Base-by-base conservation (phyloP, 1,140 invertebrate genomes). In the Dolichoris vasculosae region DNA sequence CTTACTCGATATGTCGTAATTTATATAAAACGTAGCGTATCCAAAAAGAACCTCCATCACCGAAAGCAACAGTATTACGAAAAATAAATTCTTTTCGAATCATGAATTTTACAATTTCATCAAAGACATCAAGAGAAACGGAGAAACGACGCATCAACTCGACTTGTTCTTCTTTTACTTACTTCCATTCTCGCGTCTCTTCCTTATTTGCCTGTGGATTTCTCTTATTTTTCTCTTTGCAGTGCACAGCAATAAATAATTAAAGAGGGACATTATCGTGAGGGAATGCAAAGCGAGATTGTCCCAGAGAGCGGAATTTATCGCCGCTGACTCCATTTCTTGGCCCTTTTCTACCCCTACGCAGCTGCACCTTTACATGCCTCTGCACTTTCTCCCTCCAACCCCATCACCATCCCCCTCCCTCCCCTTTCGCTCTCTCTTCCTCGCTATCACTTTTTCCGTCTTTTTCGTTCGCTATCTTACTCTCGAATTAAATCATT, bases 211-310 rank as follows among this genome's bases (percentile, higher is more conserved):
- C 48, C n/a, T n/a, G n/a, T n/a, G n/a, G n/a, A n/a, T 51, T 2
- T 51, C 20, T 75, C 40, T 8, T n/a, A n/a, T n/a, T n/a, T n/a
- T 30, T 48, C 73, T 48, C 0, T 46, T 75, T 13, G 9, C 73
- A 30, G 26, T 20, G 20, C 20, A 32, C 73, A n/a, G 81, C 51
- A 81, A 88, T 91, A 91, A 90, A 91, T 91, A 90, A 90, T 90
- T 90, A 89, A 87, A 80, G 82, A 87, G 75, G 51, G 86, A 88
- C 87, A 90, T 89, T 90, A 91, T 90, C 88, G 86, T 81, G 82
- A 82, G 86, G 78, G 59, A 88, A 86, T 88, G 88, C 85, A 82
- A 88, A 88, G 85, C 85, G 86, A 87, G 87, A 89, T 88, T 87
- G 88, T 88, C 88, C 67, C 43, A 64, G 86, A 86, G 51, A 63